These are phyloP conservation scores for Zaprionus tsacasi DNA, from an alignment of 1,140 invertebrate species.

Conservation along the genomic window DNA sequence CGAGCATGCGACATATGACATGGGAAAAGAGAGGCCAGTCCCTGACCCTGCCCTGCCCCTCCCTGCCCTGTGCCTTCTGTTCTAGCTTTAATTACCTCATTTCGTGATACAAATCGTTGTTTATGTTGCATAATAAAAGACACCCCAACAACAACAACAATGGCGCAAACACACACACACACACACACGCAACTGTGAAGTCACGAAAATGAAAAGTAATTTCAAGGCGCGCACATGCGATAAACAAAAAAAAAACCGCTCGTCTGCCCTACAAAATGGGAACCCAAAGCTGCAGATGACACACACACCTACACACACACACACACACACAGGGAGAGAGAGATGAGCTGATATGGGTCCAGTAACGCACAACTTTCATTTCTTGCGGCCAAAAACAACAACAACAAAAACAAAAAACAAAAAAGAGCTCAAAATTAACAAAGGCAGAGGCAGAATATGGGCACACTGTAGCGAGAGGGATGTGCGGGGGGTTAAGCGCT, in stretches of 20 bases:
- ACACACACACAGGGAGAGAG: neutral
- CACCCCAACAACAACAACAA: conserved; percentile 17
- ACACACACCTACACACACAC: conserved; percentile 19
- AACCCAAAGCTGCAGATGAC: conserved; percentile 50
- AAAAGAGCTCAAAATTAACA: conserved; percentile 71
- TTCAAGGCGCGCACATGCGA: conserved; percentile 77
- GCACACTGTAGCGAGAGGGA: conserved; percentile 22
- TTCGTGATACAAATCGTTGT: conserved; percentile 53
- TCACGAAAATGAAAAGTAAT: conserved; percentile 80
- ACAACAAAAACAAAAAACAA: conserved; percentile 71
- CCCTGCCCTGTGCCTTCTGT: neutral
- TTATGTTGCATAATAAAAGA: conserved; percentile 73
- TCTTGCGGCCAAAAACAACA: conserved; percentile 62
- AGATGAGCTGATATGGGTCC: neutral
- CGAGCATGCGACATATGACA: neutral
- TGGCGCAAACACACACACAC: conserved; percentile 15
- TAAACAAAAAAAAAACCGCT: conserved; percentile 53
- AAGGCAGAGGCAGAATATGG: conserved; percentile 56
- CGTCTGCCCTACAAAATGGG: conserved; percentile 11
- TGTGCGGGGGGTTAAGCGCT: conserved; percentile 44
- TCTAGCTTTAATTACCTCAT: conserved; percentile 51
- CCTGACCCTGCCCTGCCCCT: neutral
- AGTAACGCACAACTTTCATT: conserved; percentile 76
- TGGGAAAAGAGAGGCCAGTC: too few species aligned
- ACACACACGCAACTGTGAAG: conserved; percentile 47